Conservation (phyloP, 2,797 vertebrate species). For the Anguilla marmorata region DNA sequence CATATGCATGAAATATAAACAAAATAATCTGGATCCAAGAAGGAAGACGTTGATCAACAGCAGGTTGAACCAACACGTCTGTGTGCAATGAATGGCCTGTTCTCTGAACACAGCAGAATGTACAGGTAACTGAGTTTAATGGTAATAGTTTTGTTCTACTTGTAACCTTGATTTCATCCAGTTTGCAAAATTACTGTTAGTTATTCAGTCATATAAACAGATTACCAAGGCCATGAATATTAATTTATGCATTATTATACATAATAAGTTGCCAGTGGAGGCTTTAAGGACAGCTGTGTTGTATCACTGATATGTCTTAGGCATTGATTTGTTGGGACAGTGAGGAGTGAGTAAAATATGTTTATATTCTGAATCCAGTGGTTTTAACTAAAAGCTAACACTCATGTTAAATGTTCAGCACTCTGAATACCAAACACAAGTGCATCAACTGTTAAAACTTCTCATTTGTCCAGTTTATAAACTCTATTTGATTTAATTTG, state of each 20-base stretch:
- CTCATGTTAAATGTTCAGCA: too few species aligned
- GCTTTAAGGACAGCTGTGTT: not conserved
- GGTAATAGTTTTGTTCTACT: not conserved
- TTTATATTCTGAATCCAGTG: too few species aligned
- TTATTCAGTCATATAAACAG: not conserved
- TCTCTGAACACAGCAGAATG: not conserved
- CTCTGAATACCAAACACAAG: too few species aligned
- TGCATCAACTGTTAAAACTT: too few species aligned
- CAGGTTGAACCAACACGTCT: not conserved
- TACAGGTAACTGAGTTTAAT: not conserved
- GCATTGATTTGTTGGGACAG: too few species aligned
- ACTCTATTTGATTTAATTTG: too few species aligned
- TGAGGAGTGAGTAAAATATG: too few species aligned
- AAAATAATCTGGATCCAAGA: too few species aligned
- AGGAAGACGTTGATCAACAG: too few species aligned
- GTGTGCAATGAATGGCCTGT: not conserved
- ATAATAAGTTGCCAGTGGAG: not conserved
- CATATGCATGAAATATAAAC: too few species aligned
- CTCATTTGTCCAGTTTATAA: too few species aligned
- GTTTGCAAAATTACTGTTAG: not conserved
- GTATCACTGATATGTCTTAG: not conserved
- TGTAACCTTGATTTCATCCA: not conserved
- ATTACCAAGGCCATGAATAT: not conserved
- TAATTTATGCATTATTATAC: not conserved
- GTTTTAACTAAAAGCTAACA: too few species aligned